Base-by-base conservation (phyloP, 2,113 vertebrate species). In the Festucalex cinctus region DNA sequence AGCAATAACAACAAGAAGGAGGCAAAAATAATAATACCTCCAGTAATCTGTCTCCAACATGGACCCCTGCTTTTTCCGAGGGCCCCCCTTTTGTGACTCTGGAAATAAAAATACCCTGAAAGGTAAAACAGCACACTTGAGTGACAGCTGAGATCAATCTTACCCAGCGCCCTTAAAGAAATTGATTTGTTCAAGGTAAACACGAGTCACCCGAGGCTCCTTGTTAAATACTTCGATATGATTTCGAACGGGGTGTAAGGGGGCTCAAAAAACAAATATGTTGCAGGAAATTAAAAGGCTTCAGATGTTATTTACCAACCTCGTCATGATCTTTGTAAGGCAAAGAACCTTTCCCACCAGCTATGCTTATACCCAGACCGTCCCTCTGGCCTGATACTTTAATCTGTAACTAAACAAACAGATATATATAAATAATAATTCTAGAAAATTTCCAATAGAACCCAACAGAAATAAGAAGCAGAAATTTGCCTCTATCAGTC, bases 351-450 rank as follows among this genome's bases (percentile, higher is more conserved):
- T 90, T 94, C 81, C 93, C 94, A 83, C 94, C 94, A 66, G 92
- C 94, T 77, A 95, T 94, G 85, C 93, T 94, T 86, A 95, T 92
- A 56, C 94, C 94, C 77, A 94, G 85, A 76, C 92, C 88, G 22
- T 91, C 92, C 71, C 88, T 92, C 84, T 93, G 93, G 71, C 90
- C 91, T 77, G 83, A 93, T 73, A 95, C 91, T 87, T 92, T 93
- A 79, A 96, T 93, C 87, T 89, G 90, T 41, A 93, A 85, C 90
- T 92, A 72, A 79, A 48, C 68, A 59, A 63, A 59, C 65, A 67
- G 71, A n/a, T n/a, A 68, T 68, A 73, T 19, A 65, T 66, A 49
- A 66, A 22, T 54, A n/a, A 58, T 37, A 37, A 37, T 54, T 62
- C 24, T 14, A 2, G n/a, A 22, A 4, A 28, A 46, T 36, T 19